phyloP scores from a whole-genome alignment of 2,113 vertebrate genomes.

The Phocoena sinus region DNA sequence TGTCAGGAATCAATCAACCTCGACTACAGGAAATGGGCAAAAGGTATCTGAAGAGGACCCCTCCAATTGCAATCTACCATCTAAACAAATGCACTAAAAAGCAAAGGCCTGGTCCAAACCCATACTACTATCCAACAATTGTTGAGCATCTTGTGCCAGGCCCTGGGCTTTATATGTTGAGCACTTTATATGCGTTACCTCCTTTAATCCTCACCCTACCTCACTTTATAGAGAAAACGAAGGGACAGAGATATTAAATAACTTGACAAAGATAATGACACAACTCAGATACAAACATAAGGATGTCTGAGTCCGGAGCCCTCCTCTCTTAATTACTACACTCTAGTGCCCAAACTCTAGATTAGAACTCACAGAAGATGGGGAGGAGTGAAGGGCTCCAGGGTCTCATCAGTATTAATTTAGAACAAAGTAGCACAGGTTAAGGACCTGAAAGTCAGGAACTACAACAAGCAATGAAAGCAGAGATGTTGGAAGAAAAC shows the following conservation, averaged over 20 bases:
- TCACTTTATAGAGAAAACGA: slow-evolving; percentile 3
- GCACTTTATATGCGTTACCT: not conserved
- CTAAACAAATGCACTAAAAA: not conserved
- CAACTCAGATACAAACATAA: not conserved
- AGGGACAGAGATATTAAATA: not conserved
- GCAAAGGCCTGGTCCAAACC: not conserved
- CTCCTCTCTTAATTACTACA: not conserved
- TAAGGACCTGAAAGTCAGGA: not conserved
- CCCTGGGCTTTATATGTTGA: not conserved
- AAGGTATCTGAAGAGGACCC: not conserved
- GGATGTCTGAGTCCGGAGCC: not conserved
- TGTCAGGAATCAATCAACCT: not conserved
- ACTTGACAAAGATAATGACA: not conserved
- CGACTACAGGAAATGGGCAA: not conserved
- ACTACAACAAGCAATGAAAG: not conserved
- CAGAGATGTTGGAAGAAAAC: not conserved
- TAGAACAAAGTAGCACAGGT: not conserved
- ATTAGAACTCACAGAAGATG: not conserved
- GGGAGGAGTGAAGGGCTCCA: not conserved
- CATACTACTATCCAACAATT: not conserved
- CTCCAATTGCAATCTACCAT: not conserved
- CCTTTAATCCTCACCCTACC: not conserved
- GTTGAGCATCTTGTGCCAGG: not conserved
- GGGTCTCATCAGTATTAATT: not conserved
- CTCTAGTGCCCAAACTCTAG: not conserved